phyloP scores from a whole-genome alignment of 2,888 invertebrate species.

The Aricia artaxerxes region DNA sequence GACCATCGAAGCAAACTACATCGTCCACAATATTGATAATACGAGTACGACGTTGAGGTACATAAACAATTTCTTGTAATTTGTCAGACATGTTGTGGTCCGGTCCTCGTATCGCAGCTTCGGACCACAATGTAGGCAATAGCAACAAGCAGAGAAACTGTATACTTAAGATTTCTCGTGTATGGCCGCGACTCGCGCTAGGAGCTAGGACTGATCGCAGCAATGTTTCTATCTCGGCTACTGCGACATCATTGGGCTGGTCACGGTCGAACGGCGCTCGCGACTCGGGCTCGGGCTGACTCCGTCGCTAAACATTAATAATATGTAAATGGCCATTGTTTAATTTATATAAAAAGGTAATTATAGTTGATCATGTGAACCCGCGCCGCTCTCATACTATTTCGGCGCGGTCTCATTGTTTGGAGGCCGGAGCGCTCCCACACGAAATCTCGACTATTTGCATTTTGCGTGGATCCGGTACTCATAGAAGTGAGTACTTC shows the following conservation, averaged over 20 bases:
- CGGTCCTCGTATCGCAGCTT: not conserved
- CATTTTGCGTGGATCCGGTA: not conserved
- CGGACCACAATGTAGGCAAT: not conserved
- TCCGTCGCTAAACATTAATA: not conserved
- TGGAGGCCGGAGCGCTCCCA: not conserved
- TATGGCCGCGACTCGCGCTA: too few species aligned
- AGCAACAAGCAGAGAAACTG: not conserved
- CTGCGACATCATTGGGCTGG: not conserved
- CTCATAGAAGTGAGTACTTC: not conserved
- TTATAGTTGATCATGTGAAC: not conserved
- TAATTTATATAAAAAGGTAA: constrained; percentile 5
- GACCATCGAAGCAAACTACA: not conserved
- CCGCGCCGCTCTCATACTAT: not conserved
- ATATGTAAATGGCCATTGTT: not conserved
- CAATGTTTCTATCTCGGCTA: not conserved
- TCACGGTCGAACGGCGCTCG: not conserved
- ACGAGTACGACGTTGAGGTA: too few species aligned
- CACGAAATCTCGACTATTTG: not conserved
- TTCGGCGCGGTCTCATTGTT: not conserved
- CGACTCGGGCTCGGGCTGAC: not conserved
- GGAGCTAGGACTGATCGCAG: not conserved
- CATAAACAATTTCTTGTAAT: not conserved
- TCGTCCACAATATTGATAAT: not conserved
- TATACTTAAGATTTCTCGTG: not conserved
- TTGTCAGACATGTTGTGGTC: not conserved